Conservation (phyloP, 2,888 invertebrate genomes). For the Salticus scenicus region DNA sequence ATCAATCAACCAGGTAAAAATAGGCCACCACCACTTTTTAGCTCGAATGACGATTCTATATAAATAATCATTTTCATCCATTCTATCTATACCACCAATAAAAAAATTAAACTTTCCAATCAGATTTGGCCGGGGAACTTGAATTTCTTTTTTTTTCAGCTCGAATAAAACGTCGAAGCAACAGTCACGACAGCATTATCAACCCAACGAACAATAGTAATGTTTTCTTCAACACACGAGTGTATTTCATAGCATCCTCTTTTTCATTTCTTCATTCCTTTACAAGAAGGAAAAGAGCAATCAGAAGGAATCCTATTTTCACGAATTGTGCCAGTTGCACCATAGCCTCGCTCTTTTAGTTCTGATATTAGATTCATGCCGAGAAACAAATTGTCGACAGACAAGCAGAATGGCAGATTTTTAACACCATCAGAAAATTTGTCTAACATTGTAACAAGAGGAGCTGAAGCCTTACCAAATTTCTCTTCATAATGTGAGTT, state of each 20-base stretch:
- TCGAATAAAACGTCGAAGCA: background rate
- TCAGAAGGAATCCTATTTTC: background rate
- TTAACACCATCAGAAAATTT: background rate
- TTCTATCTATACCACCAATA: background rate
- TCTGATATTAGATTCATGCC: slow-evolving; percentile 5
- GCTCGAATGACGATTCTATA: background rate
- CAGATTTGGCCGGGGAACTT: background rate
- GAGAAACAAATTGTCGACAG: slow-evolving; percentile 11
- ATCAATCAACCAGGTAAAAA: slow-evolving; percentile 1
- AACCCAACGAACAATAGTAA: slow-evolving; percentile 5
- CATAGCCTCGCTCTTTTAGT: slow-evolving; percentile 1
- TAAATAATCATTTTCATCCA: slow-evolving; percentile 9
- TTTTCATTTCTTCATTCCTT: background rate
- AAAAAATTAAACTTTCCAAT: background rate
- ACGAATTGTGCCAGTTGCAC: background rate
- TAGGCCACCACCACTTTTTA: slow-evolving; percentile 7
- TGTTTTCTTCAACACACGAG: background rate
- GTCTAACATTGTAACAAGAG: background rate
- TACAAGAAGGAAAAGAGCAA: slow-evolving; percentile 2
- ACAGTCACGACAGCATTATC: background rate
- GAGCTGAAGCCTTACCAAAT: slow-evolving; percentile 4
- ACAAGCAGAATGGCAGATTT: background rate
- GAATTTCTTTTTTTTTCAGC: background rate
- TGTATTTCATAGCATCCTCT: background rate
- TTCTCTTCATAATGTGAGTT: slow-evolving; percentile 3